Percentiles rank a stretch among this genome's conserved stretches.
Evolutionary conservation across 2,888 invertebrate species (phyloP).

Genomic region (Polydrusus cervinus): DNA sequence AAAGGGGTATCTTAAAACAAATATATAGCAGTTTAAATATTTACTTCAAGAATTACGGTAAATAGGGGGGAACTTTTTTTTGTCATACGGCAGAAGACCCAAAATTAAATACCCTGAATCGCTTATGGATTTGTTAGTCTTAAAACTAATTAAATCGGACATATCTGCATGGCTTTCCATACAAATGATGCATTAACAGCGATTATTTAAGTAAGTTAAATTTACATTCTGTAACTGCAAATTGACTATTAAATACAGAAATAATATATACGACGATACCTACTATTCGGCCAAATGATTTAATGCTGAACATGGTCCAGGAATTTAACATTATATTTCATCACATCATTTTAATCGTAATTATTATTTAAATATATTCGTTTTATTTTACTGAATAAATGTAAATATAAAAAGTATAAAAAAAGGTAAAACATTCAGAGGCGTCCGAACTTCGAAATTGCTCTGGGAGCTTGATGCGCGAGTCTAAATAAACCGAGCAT

Average conservation of each 20-base stretch:
- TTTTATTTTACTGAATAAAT: too few relatives aligned
- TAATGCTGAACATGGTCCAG: background rate
- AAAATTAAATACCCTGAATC: background rate
- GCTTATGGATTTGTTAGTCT: conserved; percentile 13
- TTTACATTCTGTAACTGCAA: conserved; percentile 32
- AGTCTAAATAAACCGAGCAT: too few relatives aligned
- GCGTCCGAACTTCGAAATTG: too few relatives aligned
- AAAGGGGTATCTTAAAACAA: too few relatives aligned
- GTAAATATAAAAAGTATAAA: too few relatives aligned
- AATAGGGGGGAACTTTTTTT: too few relatives aligned
- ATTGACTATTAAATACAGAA: conserved; percentile 7
- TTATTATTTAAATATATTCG: background rate
- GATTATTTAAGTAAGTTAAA: conserved; percentile 34
- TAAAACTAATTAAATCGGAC: conserved; percentile 38
- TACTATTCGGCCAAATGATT: background rate
- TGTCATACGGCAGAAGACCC: too few relatives aligned
- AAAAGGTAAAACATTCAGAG: too few relatives aligned
- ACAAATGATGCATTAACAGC: conserved; percentile 21
- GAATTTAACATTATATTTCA: background rate
- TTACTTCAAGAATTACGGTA: too few relatives aligned
- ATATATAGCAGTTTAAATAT: too few relatives aligned
- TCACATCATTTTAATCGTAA: background rate
- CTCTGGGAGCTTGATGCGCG: too few relatives aligned
- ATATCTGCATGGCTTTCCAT: conserved; percentile 32
- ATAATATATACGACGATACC: conserved; percentile 8